These are phyloP conservation scores for Cynopterus sphinx DNA, from an alignment of 2,797 vertebrate species.

Conservation along the genomic window DNA sequence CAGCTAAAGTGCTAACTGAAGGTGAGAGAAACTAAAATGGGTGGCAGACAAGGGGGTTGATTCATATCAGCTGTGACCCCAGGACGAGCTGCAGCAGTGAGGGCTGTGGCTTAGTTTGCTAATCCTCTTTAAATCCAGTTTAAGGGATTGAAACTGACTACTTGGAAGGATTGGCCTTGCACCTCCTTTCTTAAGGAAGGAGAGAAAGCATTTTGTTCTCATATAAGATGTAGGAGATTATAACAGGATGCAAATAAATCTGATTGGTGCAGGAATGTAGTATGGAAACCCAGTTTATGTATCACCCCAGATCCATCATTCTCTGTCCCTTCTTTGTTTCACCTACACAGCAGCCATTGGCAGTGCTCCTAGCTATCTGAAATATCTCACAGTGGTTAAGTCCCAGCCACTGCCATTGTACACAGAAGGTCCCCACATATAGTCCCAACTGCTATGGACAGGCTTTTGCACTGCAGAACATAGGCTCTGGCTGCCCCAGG, in stretches of 20 bases:
- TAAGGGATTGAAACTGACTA: background rate
- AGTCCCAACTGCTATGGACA: background rate
- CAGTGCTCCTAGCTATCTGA: background rate
- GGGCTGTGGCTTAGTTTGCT: background rate
- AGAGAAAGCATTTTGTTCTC: background rate
- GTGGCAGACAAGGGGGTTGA: background rate
- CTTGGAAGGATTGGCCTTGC: background rate
- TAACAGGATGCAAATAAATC: background rate
- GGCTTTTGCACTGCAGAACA: background rate
- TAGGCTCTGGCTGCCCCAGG: background rate
- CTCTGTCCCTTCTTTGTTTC: background rate
- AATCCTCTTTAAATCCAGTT: background rate
- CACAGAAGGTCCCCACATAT: background rate
- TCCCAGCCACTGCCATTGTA: background rate
- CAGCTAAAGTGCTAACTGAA: background rate
- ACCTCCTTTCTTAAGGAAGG: background rate
- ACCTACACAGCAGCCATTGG: background rate
- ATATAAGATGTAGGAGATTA: background rate
- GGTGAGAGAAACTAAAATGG: background rate
- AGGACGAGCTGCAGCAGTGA: background rate
- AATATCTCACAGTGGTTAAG: background rate
- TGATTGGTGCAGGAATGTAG: background rate
- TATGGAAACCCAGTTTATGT: background rate
- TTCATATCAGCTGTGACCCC: background rate
- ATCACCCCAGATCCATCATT: background rate